A percentile compares a stretch with the other conserved stretches of the same genome.
Evolutionary conservation across 2,888 invertebrate genomes (phyloP).

Genomic region (Hydropsyche betteni): DNA sequence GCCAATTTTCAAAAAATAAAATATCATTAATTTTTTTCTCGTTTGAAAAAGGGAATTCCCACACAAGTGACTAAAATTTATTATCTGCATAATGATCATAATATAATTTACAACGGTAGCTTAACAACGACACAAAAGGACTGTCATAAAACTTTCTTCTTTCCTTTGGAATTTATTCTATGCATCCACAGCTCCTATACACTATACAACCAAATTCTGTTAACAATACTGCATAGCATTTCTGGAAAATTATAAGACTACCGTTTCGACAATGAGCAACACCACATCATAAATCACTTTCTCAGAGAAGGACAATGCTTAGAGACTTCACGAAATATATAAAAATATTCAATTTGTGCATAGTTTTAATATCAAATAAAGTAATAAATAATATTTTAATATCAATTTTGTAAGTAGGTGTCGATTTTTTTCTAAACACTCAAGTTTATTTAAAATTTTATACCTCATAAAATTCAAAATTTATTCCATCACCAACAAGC

Average conservation of each 20-base stretch:
- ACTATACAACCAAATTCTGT: not conserved
- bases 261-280: not conserved
- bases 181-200: not conserved
- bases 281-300: slow-evolving; percentile 12
- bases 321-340: too few species aligned
- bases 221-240: not conserved
- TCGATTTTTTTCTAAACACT: too few species aligned
- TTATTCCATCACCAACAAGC: too few species aligned
- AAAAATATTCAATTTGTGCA: too few species aligned
- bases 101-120: slow-evolving; percentile 45
- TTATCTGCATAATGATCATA: not conserved
- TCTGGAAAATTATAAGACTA: slow-evolving; percentile 11
- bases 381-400: too few species aligned
- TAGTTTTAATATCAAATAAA: too few species aligned
- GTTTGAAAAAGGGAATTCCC: not conserved
- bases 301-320: not conserved
- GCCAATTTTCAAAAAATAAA: too few species aligned
- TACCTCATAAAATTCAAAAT: too few species aligned
- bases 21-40: too few species aligned
- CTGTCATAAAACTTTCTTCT: slow-evolving; percentile 2
- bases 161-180: not conserved
- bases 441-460: too few species aligned
- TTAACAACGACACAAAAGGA: not conserved
- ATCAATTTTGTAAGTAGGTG: too few species aligned
- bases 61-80: not conserved